Base-by-base conservation (phyloP, 2,797 vertebrate genomes). In the Takifugu rubripes region DNA sequence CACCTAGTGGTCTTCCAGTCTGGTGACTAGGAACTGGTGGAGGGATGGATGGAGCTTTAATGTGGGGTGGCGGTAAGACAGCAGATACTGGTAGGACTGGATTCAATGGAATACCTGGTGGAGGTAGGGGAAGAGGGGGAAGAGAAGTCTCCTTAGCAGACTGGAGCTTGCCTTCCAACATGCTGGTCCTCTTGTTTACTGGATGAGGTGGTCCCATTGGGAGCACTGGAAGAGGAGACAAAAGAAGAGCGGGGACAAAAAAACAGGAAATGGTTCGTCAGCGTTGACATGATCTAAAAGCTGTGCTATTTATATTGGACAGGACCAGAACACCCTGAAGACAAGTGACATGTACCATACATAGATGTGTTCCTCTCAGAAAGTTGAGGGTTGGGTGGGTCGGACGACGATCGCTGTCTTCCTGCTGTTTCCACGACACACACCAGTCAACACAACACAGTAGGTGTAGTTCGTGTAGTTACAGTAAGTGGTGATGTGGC, bases 341-440 rank as follows among this genome's bases (percentile, higher is more conserved):
- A 14, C 5, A 12, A 46, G 48, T 7, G 36, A 6, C 3, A 90
- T 94, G 90, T 92, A 98, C 96, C 94, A 78, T 90, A 91, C 62
- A 92, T 90, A 72, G 93, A 93, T 47, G 88, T 87, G 87, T 93
- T 92, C 56, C 87, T 92, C 82, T 94, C 93, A 40, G 94, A 92
- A 54, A 88, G 88, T 49, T 92, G 91, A 72, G 92, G 91, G 84
- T 92, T 91, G 70, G 90, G 92, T 64, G 94, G 96, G 88, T 98
- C 96, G 26, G 96, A 98, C 75, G 93, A 95, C 24, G 95, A 97
- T 67, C 96, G 91, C 86, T 95, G 95, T 82, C 96, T 87, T 78
- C 93, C 91, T 25, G 92, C 89, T 16, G 87, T 83, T 79, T 94
- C 93, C 69, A 92, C 16, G 4, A 44, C 43, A 44, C 43, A 44